phyloP scores from a whole-genome alignment of 2,113 vertebrate genomes.

The Nannobrachium achirus region DNA sequence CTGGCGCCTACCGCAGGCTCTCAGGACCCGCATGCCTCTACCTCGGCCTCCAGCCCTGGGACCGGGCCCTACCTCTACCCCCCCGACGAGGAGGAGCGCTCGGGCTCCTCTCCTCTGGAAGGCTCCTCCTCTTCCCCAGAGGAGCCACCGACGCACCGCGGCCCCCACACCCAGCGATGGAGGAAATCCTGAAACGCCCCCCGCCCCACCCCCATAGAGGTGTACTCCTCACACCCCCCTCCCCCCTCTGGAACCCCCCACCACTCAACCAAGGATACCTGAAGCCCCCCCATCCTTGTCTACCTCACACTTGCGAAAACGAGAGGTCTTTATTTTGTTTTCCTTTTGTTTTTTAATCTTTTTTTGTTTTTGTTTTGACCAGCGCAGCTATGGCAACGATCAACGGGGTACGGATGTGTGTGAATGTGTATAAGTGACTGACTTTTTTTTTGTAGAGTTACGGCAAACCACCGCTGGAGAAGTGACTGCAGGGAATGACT shows the following conservation, averaged over 20 bases:
- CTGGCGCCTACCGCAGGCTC: slow-evolving; percentile 81
- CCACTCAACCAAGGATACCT: slow-evolving; percentile 67
- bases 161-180: slow-evolving; percentile 89
- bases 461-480: slow-evolving; percentile 58
- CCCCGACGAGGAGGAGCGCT: slow-evolving; percentile 77
- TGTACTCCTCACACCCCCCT: slow-evolving; percentile 45
- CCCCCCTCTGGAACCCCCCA: slow-evolving; percentile 65
- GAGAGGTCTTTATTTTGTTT: slow-evolving; percentile 66
- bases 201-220: too few species aligned
- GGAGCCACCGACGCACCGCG: slow-evolving; percentile 85
- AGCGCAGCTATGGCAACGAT: slow-evolving; percentile 72
- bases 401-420: slow-evolving; percentile 56
- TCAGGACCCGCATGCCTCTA: slow-evolving; percentile 88
- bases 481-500: slow-evolving; percentile 59
- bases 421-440: slow-evolving; percentile 61
- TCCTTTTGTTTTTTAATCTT: slow-evolving; percentile 28
- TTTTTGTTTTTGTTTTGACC: slow-evolving; percentile 45
- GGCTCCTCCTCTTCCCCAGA: slow-evolving; percentile 86
- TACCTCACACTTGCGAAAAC: slow-evolving; percentile 80
- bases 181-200: slow-evolving; percentile 87
- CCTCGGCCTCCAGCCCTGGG: slow-evolving; percentile 71
- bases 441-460: slow-evolving; percentile 67
- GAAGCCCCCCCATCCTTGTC: slow-evolving; percentile 67
- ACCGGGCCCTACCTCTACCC: slow-evolving; percentile 77
- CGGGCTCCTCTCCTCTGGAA: slow-evolving; percentile 85